Conservation (phyloP, 2,113 vertebrate genomes). For the Brachypteracias leptosomus region DNA sequence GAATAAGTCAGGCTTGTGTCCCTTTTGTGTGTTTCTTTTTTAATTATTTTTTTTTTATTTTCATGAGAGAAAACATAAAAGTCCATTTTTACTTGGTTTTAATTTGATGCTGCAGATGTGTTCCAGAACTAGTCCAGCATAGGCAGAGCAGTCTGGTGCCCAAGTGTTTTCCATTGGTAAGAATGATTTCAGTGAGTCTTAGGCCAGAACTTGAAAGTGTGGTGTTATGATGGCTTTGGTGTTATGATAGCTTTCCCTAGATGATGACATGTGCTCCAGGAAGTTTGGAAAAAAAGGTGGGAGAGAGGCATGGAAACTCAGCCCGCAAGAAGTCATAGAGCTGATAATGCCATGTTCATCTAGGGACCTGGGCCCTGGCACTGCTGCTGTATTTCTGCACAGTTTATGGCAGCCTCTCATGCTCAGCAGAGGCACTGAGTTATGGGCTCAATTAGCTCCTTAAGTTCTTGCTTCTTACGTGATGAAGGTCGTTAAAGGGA, state of each 20-base stretch:
- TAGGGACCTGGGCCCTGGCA: neutral
- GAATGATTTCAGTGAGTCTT: neutral
- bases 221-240: neutral
- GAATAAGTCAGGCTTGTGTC: neutral
- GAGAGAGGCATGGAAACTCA: neutral
- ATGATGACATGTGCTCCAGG: neutral
- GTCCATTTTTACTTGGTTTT: neutral
- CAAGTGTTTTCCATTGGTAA: neutral
- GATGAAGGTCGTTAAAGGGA: neutral
- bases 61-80: neutral
- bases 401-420: neutral
- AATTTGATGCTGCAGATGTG: neutral
- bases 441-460: neutral
- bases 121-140: neutral
- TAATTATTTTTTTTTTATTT: too few species aligned
- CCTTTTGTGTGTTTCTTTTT: neutral
- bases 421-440: neutral
- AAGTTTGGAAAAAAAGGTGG: neutral
- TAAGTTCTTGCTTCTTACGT: neutral
- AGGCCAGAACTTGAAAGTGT: neutral
- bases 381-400: neutral
- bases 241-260: neutral
- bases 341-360: neutral
- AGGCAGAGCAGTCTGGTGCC: neutral
- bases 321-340: neutral